A percentile compares a stretch with the other conserved stretches of the same genome.
Conservation (phyloP, 2,113 vertebrate species). For the Turdus rufiventris region DNA sequence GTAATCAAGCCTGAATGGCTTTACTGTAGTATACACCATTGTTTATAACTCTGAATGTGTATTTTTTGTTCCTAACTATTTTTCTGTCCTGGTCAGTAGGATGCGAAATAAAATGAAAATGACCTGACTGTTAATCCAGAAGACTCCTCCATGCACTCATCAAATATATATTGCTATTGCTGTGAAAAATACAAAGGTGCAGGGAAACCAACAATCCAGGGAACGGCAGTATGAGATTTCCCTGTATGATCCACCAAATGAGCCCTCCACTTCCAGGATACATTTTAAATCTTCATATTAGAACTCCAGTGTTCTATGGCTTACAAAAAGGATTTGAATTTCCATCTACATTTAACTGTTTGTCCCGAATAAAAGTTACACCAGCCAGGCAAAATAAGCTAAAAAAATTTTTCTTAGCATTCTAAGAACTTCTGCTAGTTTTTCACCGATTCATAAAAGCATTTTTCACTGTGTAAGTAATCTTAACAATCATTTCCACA, state of each 20-base stretch:
- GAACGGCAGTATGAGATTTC: not conserved
- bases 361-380: not conserved
- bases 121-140: not conserved
- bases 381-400: not conserved
- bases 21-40: not conserved
- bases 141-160: not conserved
- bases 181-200: not conserved
- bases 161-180: not conserved
- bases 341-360: not conserved
- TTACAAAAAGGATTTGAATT: not conserved
- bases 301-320: not conserved
- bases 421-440: conserved; percentile 3
- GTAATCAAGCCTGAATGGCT: not conserved
- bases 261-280: not conserved
- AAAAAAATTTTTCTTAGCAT: not conserved
- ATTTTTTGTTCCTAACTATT: not conserved
- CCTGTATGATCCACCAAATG: not conserved
- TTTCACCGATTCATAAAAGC: conserved; percentile 10
- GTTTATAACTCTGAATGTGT: not conserved
- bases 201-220: not conserved
- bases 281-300: not conserved
- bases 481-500: conserved; percentile 41
- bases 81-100: not conserved
- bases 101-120: not conserved
- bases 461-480: conserved; percentile 38